A percentile compares a stretch with the other conserved stretches of the same genome.
phyloP scores from a whole-genome alignment of 2,797 vertebrate species.

The Malacoraja senta region DNA sequence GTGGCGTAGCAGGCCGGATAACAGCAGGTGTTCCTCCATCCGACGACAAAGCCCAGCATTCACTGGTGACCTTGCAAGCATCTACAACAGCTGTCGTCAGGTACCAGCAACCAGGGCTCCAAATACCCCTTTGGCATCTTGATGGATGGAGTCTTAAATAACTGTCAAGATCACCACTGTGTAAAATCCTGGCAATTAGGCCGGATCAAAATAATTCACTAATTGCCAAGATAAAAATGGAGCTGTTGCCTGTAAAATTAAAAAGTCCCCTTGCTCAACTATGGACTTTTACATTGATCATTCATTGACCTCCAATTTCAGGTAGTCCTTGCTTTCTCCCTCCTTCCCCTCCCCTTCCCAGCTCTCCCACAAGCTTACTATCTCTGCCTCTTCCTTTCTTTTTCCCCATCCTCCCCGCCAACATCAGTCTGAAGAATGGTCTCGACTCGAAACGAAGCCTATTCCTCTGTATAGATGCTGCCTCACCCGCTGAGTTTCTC shows the following conservation, averaged over 20 bases:
- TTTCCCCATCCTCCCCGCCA: too few species aligned
- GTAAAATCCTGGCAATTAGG: background rate
- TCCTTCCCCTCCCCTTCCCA: too few species aligned
- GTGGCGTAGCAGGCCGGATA: background rate
- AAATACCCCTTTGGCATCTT: background rate
- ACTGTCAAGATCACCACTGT: background rate
- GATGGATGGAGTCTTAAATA: background rate
- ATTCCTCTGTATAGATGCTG: too few species aligned
- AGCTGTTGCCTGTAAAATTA: background rate
- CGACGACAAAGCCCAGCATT: background rate
- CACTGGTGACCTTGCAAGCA: background rate
- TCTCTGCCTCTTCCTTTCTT: too few species aligned
- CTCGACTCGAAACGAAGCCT: too few species aligned
- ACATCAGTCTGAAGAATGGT: too few species aligned
- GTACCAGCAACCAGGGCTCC: background rate
- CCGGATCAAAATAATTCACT: background rate
- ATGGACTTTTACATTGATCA: too few species aligned
- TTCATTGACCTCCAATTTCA: too few species aligned
- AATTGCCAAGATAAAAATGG: background rate
- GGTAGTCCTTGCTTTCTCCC: too few species aligned
- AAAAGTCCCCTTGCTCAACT: background rate
- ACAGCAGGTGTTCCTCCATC: background rate
- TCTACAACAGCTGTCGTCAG: background rate
- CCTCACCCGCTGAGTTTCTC: too few species aligned
- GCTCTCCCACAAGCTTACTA: too few species aligned